phyloP scores from a whole-genome alignment of 2,797 vertebrate species.

The Arctocebus calabarensis region DNA sequence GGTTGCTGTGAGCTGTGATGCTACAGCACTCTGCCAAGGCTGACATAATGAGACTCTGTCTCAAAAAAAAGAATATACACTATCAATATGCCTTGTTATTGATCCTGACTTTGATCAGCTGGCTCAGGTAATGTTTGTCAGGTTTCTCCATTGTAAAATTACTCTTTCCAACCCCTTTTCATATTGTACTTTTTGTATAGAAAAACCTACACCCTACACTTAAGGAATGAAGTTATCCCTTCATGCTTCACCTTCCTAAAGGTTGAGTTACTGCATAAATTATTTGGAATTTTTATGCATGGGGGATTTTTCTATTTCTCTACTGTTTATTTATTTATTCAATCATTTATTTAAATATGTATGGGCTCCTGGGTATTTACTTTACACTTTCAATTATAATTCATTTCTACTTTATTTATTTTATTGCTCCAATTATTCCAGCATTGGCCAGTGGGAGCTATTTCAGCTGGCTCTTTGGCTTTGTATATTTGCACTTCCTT shows the following conservation, averaged over 20 bases:
- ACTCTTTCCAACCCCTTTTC: neutral
- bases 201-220: neutral
- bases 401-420: neutral
- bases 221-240: neutral
- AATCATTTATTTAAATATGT: neutral
- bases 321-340: neutral
- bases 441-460: neutral
- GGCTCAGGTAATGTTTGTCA: neutral
- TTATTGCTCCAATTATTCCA: neutral
- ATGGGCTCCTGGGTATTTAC: neutral
- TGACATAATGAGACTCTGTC: no score
- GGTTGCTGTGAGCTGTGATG: no score
- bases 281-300: neutral
- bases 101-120: neutral
- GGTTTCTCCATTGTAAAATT: neutral
- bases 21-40: no score
- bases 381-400: neutral
- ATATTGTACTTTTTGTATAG: neutral
- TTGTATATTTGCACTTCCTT: neutral
- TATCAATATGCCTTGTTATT: neutral
- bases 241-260: neutral
- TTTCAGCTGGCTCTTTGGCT: neutral
- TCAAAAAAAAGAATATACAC: no score
- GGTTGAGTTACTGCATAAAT: neutral
- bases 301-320: neutral